Evolutionary conservation across 2,888 invertebrate species (phyloP).

Genomic region (Serripes groenlandicus): DNA sequence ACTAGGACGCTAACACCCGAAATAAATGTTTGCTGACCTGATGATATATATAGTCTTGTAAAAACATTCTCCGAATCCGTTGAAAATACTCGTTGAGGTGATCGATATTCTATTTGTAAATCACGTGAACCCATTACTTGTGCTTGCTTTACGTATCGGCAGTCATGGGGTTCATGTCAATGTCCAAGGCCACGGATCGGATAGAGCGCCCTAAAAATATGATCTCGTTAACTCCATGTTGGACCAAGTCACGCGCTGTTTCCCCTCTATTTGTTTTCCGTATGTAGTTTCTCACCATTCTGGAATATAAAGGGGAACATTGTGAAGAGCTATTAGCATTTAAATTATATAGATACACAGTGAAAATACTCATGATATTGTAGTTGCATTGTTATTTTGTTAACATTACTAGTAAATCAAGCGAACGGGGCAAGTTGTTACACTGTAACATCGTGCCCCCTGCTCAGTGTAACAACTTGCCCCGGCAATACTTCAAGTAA

Average conservation of each 20-base stretch:
- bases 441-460: slow-evolving; percentile 29
- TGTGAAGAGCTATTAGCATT: too few relatives aligned
- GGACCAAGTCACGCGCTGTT: slow-evolving; percentile 22
- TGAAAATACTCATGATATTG: too few relatives aligned
- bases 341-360: too few relatives aligned
- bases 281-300: slow-evolving; percentile 34
- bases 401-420: not conserved
- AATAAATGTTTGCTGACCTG: too few relatives aligned
- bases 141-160: too few relatives aligned
- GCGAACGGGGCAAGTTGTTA: slow-evolving; percentile 23
- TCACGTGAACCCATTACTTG: too few relatives aligned
- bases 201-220: slow-evolving; percentile 30
- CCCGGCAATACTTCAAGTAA: slow-evolving; percentile 9
- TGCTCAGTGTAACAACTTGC: slow-evolving; percentile 30
- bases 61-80: too few relatives aligned
- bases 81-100: too few relatives aligned
- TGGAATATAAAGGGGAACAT: not conserved
- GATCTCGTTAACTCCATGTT: slow-evolving; percentile 38
- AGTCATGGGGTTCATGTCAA: too few relatives aligned
- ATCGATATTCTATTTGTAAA: too few relatives aligned
- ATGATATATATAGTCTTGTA: too few relatives aligned
- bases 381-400: not conserved
- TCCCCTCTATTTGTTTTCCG: slow-evolving; percentile 21
- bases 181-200: too few relatives aligned
- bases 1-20: slow-evolving; percentile 21